phyloP scores from a whole-genome alignment of 2,113 vertebrate genomes.

The Murina feae region DNA sequence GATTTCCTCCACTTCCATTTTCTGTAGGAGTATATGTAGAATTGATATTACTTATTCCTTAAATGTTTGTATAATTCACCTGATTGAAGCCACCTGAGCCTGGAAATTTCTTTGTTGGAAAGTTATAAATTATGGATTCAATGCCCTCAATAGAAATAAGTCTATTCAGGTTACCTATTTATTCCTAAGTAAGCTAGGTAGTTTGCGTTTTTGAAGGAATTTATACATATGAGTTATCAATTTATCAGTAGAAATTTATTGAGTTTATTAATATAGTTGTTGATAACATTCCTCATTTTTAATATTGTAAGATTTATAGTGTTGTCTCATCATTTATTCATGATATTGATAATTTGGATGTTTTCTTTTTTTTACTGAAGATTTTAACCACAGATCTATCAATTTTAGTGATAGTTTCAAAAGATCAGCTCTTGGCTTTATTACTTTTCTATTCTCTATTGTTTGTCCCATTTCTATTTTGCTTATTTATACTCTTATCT shows the following conservation, averaged over 20 bases:
- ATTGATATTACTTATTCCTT: background rate
- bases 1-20: background rate
- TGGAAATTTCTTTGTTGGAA: background rate
- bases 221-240: background rate
- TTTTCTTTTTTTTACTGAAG: background rate
- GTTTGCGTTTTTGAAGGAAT: background rate
- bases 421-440: background rate
- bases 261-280: background rate
- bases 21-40: background rate
- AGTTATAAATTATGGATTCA: background rate
- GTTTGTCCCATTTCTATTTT: background rate
- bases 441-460: background rate
- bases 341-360: background rate
- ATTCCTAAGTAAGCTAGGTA: background rate
- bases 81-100: background rate
- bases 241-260: background rate
- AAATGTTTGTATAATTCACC: background rate
- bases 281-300: background rate
- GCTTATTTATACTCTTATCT: background rate
- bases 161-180: background rate
- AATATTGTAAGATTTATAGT: background rate
- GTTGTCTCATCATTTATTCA: background rate
- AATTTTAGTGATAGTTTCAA: slow-evolving; percentile 5
- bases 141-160: background rate
- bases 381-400: background rate